Conservation (phyloP, 2,113 vertebrate genomes). For the Lagopus leucura region DNA sequence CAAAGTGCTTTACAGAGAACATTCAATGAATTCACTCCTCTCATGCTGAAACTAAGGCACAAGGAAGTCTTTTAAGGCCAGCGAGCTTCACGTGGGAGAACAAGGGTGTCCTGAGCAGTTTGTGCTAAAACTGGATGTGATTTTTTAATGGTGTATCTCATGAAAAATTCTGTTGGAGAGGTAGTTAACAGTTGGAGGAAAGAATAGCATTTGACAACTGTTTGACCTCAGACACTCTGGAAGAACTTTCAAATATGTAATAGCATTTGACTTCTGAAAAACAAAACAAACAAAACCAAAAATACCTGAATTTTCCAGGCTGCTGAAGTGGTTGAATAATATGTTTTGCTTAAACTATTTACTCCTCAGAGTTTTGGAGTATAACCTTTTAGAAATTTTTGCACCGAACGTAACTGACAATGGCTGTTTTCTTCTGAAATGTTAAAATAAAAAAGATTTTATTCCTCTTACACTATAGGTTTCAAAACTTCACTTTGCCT, state of each 20-base stretch:
- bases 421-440: not conserved
- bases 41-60: not conserved
- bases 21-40: not conserved
- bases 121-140: not conserved
- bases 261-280: not conserved
- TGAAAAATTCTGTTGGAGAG: not conserved
- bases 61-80: not conserved
- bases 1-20: not conserved
- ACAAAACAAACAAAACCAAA: not conserved
- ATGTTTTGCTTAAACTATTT: not conserved
- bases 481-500: not conserved
- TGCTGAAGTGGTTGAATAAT: not conserved
- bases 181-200: not conserved
- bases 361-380: not conserved
- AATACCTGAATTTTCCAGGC: not conserved
- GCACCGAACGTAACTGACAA: not conserved
- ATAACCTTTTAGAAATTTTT: not conserved
- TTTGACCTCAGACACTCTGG: not conserved
- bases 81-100: not conserved
- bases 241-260: not conserved
- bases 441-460: not conserved
- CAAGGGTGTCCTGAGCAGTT: not conserved
- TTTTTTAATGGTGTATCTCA: not conserved
- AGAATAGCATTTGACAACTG: not conserved
- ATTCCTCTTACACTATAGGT: not conserved